Base-by-base conservation (phyloP, 2,797 vertebrate genomes). In the Salarias fasciatus region DNA sequence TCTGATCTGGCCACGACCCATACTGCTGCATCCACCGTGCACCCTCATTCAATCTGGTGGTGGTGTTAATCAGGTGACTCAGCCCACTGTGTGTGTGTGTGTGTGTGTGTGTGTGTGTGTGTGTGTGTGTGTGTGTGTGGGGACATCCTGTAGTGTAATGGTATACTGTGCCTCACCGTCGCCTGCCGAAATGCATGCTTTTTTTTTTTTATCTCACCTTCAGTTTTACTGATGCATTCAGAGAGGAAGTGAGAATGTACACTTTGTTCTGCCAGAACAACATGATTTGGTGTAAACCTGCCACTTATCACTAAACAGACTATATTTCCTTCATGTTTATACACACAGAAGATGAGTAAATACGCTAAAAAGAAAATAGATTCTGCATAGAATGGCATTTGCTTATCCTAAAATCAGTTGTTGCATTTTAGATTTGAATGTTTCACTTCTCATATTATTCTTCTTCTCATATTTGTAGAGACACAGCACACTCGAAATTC, bases 61-160 rank as follows among this genome's bases (percentile, higher is more conserved):
- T 63, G 62, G 69, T 69, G 75, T 73, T 63, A 71, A 74, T 83
- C 80, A 83, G 81, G 74, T 86, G 84, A 84, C 69, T 4, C 11
- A 13, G 60, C 31, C 33, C 33, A n/a, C n/a, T n/a, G n/a, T n/a
- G n/a, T n/a, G n/a, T n/a, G n/a, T n/a, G n/a, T n/a, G n/a, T n/a
- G n/a, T n/a, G n/a, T n/a, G n/a, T n/a, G n/a, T n/a, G n/a, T n/a
- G n/a, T n/a, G n/a, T n/a, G n/a, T n/a, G n/a, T n/a, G n/a, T n/a
- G n/a, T n/a, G n/a, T n/a, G n/a, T n/a, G n/a, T n/a, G n/a, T n/a
- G n/a, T n/a, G n/a, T 43, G 33, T 14, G n/a, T 47, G 58, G 31
- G 73, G 77, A 69, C 76, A 80, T 83, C 75, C 77, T 73, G 52
- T 80, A 69, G n/a, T n/a, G n/a, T n/a, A n/a, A n/a, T n/a, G n/a